These are phyloP conservation scores for Drosophila chauvacae DNA, from an alignment of 1,140 invertebrate genomes.

Conservation along the genomic window DNA sequence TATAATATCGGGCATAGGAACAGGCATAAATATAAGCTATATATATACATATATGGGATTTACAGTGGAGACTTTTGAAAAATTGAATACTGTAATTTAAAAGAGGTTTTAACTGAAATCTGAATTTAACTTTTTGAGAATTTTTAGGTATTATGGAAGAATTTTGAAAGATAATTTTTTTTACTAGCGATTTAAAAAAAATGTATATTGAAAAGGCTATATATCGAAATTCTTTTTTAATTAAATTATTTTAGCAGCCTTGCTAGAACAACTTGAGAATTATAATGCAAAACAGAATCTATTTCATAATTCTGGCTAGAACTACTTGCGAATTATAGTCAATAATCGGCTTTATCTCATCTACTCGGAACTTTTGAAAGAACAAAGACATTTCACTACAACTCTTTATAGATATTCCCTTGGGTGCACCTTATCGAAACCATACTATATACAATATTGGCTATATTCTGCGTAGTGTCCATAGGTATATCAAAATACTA, in stretches of 20 bases:
- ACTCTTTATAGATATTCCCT: too few species aligned
- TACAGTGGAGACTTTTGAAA: background rate
- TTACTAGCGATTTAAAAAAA: too few species aligned
- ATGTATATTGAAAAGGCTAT: background rate
- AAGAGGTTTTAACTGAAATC: background rate
- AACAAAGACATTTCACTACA: too few species aligned
- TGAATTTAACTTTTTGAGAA: background rate
- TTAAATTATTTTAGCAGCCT: too few species aligned
- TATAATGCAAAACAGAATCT: too few species aligned
- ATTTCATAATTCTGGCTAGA: background rate
- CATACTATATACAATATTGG: slow-evolving; percentile 8
- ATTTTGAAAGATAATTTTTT: background rate
- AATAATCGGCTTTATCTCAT: background rate
- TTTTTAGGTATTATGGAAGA: background rate
- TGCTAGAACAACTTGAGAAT: too few species aligned
- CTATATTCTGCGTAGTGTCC: background rate
- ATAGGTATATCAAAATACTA: slow-evolving; percentile 28
- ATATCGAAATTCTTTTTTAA: background rate
- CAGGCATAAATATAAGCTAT: slow-evolving; percentile 12
- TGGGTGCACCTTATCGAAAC: background rate
- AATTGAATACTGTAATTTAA: background rate
- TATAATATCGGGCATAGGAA: slow-evolving; percentile 53
- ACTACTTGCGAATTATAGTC: background rate
- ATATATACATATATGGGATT: slow-evolving; percentile 3
- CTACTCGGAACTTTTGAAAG: background rate